Percentiles rank a stretch among this genome's conserved stretches.
phyloP scores from a whole-genome alignment of 2,113 vertebrate genomes.

The Scomber japonicus region DNA sequence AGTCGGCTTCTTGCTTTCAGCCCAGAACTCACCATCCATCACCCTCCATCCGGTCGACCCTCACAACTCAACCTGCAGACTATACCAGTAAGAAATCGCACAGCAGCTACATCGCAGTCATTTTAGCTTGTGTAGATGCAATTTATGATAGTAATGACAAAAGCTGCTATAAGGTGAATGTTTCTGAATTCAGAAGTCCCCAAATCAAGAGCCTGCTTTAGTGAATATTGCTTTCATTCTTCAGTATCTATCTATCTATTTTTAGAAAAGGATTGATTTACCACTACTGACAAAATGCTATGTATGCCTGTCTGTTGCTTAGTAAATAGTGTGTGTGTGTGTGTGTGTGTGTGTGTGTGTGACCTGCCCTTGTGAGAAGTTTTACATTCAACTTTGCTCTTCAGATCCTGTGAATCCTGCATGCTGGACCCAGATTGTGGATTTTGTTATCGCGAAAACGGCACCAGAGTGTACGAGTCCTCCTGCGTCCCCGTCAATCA shows the following conservation, averaged over 20 bases:
- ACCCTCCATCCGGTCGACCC: conserved; percentile 86
- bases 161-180: too few species aligned
- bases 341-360: too few species aligned
- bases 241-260: neutral
- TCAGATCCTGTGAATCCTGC: conserved; percentile 92
- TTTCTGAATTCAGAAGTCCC: too few species aligned
- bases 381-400: conserved; percentile 1
- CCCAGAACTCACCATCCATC: conserved; percentile 90
- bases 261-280: neutral
- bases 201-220: neutral
- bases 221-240: neutral
- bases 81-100: conserved; percentile 86
- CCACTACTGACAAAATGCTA: neutral
- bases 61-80: conserved; percentile 89
- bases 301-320: neutral
- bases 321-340: too few species aligned
- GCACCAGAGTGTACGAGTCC: conserved; percentile 84
- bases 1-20: conserved; percentile 93
- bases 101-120: neutral
- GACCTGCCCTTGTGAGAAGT: neutral
- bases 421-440: conserved; percentile 96
- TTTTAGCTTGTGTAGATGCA: too few species aligned
- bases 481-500: conserved; percentile 89
- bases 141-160: neutral
- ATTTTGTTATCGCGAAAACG: conserved; percentile 93